These are phyloP conservation scores for Tiliacea citrago DNA, from an alignment of 2,888 invertebrate species.

Conservation along the genomic window DNA sequence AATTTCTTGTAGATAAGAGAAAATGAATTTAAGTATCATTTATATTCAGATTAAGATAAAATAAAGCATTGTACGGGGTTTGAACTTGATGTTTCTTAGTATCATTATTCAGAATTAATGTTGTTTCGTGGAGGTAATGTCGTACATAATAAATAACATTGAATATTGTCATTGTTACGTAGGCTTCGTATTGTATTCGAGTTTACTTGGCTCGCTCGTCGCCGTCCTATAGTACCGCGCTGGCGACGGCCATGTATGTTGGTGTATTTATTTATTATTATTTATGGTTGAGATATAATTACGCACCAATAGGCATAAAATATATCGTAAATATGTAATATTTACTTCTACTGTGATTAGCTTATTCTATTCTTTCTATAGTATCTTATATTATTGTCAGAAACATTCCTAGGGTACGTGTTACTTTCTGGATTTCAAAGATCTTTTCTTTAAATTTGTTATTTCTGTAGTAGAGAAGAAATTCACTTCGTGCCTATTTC, in stretches of 20 bases:
- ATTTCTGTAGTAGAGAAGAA: slow-evolving; percentile 71
- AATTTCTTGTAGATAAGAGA: slow-evolving; percentile 85
- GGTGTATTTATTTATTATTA: slow-evolving; percentile 68
- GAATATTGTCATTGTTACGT: slow-evolving; percentile 79
- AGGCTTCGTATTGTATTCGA: slow-evolving; percentile 78
- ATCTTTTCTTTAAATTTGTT: slow-evolving; percentile 73
- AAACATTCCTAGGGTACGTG: slow-evolving; percentile 86
- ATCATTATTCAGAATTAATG: slow-evolving; percentile 81
- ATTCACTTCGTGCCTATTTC: slow-evolving; percentile 82
- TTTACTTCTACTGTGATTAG: slow-evolving; percentile 89
- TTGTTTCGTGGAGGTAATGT: slow-evolving; percentile 81
- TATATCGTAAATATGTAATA: slow-evolving; percentile 86
- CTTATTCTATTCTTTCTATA: slow-evolving; percentile 83
- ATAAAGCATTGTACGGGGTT: slow-evolving; percentile 82
- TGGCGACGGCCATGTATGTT: slow-evolving; percentile 55
- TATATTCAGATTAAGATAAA: slow-evolving; percentile 79
- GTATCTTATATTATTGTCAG: slow-evolving; percentile 82
- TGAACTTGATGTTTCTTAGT: slow-evolving; percentile 84
- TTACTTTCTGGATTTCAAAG: slow-evolving; percentile 77
- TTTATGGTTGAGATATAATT: slow-evolving; percentile 73
- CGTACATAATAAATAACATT: slow-evolving; percentile 74
- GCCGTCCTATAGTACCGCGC: slow-evolving; percentile 51
- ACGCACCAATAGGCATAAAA: slow-evolving; percentile 78
- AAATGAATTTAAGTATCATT: slow-evolving; percentile 83
- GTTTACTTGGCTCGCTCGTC: slow-evolving; percentile 65